Conservation (phyloP, 2,113 vertebrate genomes). For the Hippopotamus amphibius region DNA sequence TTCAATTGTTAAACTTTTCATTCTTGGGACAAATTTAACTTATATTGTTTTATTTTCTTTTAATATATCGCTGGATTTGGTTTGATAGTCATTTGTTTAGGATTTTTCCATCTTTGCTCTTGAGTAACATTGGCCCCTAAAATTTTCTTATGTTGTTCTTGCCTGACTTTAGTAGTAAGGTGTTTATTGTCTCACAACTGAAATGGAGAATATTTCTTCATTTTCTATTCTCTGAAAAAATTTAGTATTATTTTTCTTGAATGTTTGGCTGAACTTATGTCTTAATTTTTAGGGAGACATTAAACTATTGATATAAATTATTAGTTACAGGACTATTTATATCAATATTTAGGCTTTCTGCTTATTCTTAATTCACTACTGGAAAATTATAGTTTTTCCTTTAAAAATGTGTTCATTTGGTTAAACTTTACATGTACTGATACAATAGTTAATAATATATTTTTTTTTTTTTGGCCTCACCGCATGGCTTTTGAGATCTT, state of each 20-base stretch:
- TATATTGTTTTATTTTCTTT: background rate
- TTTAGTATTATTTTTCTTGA: background rate
- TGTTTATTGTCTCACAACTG: background rate
- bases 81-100: background rate
- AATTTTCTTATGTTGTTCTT: background rate
- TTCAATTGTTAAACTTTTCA: background rate
- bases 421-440: background rate
- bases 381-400: background rate
- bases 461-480: no score
- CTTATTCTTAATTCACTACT: background rate
- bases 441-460: background rate
- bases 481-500: no score
- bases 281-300: background rate
- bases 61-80: background rate
- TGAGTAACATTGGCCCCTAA: background rate
- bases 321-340: background rate
- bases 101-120: background rate
- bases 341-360: background rate
- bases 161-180: background rate
- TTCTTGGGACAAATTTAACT: background rate
- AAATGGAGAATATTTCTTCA: background rate
- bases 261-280: background rate
- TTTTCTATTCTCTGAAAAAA: background rate
- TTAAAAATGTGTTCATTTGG: background rate
- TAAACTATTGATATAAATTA: conserved; percentile 30